phyloP scores from a whole-genome alignment of 2,797 vertebrate species.

The Taenioides sp. region DNA sequence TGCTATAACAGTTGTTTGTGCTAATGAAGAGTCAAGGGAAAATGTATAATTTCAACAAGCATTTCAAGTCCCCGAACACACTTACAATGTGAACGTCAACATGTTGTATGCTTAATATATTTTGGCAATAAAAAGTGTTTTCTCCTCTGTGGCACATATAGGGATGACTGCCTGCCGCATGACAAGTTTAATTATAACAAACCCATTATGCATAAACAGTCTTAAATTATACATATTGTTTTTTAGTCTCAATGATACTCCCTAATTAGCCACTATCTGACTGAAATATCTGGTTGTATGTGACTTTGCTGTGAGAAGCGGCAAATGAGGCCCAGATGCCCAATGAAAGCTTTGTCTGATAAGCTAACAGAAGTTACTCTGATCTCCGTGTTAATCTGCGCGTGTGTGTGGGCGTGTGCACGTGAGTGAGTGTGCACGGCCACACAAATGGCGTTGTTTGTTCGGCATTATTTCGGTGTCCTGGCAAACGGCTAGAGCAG shows the following conservation, averaged over 20 bases:
- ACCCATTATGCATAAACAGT: slow-evolving; percentile 54
- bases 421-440: slow-evolving; percentile 18
- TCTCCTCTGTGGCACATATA: slow-evolving; percentile 34
- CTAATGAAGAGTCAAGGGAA: slow-evolving; percentile 6
- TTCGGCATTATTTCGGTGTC: slow-evolving; percentile 73
- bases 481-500: slow-evolving; percentile 70
- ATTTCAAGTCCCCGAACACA: slow-evolving; percentile 4
- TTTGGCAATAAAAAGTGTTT: slow-evolving; percentile 17
- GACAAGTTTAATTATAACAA: slow-evolving; percentile 45
- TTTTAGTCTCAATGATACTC: slow-evolving; percentile 57
- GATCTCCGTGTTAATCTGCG: slow-evolving; percentile 68
- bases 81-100: slow-evolving; percentile 9
- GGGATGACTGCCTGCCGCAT: slow-evolving; percentile 22
- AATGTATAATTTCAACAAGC: slow-evolving; percentile 10
- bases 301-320: slow-evolving; percentile 56
- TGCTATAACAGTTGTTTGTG: slow-evolving; percentile 13
- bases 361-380: slow-evolving; percentile 75
- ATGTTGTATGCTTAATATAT: slow-evolving; percentile 15
- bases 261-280: slow-evolving; percentile 61
- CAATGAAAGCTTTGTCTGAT: slow-evolving; percentile 73
- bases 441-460: slow-evolving; percentile 56
- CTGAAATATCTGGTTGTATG: slow-evolving; percentile 52
- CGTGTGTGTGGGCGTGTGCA: slow-evolving; percentile 21
- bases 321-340: slow-evolving; percentile 71
- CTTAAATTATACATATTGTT: slow-evolving; percentile 69